Evolutionary conservation across 2,113 vertebrate species (phyloP), one percentile per base, ranked within the genome.

Genomic region (Indicator indicator): DNA sequence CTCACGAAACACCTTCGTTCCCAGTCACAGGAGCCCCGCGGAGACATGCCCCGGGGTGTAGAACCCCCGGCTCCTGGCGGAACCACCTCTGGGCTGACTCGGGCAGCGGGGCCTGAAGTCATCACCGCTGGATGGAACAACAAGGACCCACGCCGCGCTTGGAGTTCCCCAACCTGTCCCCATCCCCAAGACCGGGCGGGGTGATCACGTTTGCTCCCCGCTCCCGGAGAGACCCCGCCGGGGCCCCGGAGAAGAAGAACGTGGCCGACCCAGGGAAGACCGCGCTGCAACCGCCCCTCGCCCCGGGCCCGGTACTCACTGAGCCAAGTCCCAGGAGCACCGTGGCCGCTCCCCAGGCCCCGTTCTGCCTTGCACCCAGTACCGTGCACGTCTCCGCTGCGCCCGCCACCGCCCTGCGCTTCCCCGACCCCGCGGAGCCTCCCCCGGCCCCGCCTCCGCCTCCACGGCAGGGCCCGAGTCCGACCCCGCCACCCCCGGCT

Each of bases 111-210:
- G 46, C 64, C 59, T 2, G 79, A 55, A 50, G 30, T 65, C n/a
- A 2, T 3, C 58, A 7, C 20, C 28, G 8, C 36, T 2, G 9
- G 38, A n/a, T 0, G 55, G 56, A 70, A 17, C 33, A 9, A 4
- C 42, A 18, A 1, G 70, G 30, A 23, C 4, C 32, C 16, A 17
- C 40, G 27, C 12, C 16, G 40, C 1, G 11, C n/a, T 0, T 6
- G 23, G 8, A 14, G n/a, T 4, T 38, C 21, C 27, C 21, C 74
- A 21, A 7, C 33, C 36, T 27, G 36, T 42, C 68, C 27, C 4
- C n/a, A 9, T 3, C 58, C 46, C 5, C 80, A 28, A 4, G 36
- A 13, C 70, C 36, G 62, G 17, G n/a, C 16, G 8, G 27, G 42
- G 20, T 19, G 9, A 60, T 30, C 72, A 1, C 2, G 4, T 1